A percentile compares a stretch with the other conserved stretches of the same genome.
Conservation (phyloP, 2,797 vertebrate genomes). For the Sebastes matsubarae region DNA sequence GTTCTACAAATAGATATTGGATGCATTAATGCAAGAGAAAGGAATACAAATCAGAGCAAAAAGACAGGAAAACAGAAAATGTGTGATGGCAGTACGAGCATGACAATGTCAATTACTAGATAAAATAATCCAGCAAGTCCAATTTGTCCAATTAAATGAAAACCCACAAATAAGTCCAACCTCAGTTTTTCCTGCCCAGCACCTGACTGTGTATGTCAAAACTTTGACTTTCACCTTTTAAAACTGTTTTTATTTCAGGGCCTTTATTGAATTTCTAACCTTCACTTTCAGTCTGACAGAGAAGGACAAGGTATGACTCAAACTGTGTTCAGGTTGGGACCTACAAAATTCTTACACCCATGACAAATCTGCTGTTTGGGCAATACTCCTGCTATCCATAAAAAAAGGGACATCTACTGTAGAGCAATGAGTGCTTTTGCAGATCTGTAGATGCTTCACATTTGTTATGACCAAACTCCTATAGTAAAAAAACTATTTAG, state of each 20-base stretch:
- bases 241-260: not conserved
- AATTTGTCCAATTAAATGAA: not conserved
- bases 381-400: not conserved
- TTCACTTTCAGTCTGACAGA: slow-evolving; percentile 4
- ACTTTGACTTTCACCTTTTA: slow-evolving; percentile 73
- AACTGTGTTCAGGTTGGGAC: not conserved
- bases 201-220: slow-evolving; percentile 56
- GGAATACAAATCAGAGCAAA: not conserved
- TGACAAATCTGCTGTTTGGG: slow-evolving; percentile 17
- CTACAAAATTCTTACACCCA: not conserved
- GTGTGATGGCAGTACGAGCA: not conserved
- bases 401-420: not conserved
- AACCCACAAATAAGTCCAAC: not conserved
- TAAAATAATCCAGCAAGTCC: not conserved
- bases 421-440: not conserved
- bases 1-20: not conserved
- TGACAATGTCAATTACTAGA: not conserved
- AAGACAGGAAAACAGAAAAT: slow-evolving; percentile 5
- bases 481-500: not conserved
- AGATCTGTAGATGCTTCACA: not conserved
- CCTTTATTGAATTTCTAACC: slow-evolving; percentile 6
- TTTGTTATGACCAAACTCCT: not conserved
- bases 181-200: slow-evolving; percentile 76
- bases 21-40: not conserved
- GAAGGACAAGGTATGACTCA: not conserved